These are phyloP conservation scores for Aporophyla lueneburgensis DNA, from an alignment of 2,888 invertebrate species.

Conservation along the genomic window DNA sequence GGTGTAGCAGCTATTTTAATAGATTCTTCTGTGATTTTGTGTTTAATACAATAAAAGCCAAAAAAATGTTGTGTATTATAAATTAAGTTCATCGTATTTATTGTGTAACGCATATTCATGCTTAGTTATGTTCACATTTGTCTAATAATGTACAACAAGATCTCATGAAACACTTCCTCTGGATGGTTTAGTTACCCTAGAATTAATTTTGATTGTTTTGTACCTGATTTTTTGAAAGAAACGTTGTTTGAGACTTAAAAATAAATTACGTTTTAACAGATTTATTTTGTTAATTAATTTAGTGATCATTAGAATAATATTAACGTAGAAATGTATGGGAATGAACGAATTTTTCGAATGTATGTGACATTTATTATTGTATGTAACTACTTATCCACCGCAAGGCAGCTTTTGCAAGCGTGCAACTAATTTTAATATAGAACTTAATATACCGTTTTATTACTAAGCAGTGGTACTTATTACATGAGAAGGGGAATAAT, in stretches of 20 bases:
- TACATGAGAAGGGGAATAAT: slow-evolving; percentile 73
- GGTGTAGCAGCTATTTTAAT: slow-evolving; percentile 74
- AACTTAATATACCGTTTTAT: slow-evolving; percentile 79
- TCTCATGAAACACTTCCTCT: slow-evolving; percentile 87
- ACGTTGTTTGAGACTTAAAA: slow-evolving; percentile 86
- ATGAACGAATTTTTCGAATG: slow-evolving; percentile 83
- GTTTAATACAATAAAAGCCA: slow-evolving; percentile 85
- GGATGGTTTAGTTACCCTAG: slow-evolving; percentile 89
- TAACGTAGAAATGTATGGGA: slow-evolving; percentile 80
- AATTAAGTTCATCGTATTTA: slow-evolving; percentile 77
- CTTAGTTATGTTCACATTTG: slow-evolving; percentile 68
- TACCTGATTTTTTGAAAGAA: slow-evolving; percentile 88
- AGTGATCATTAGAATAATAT: slow-evolving; percentile 77
- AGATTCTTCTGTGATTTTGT: slow-evolving; percentile 86
- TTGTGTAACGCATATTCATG: slow-evolving; percentile 74
- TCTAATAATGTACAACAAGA: slow-evolving; percentile 79
- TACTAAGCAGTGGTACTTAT: slow-evolving; percentile 73
- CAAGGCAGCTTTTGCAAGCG: slow-evolving; percentile 87
- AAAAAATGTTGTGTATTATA: slow-evolving; percentile 85
- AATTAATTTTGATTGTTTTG: slow-evolving; percentile 88
- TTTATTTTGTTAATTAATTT: slow-evolving; percentile 85
- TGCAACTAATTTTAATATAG: slow-evolving; percentile 85
- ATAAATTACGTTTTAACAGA: slow-evolving; percentile 84
- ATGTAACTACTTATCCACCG: slow-evolving; percentile 86
- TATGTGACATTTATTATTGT: slow-evolving; percentile 77